phyloP scores from a whole-genome alignment of 2,113 vertebrate genomes.

The Hypomesus transpacificus region DNA sequence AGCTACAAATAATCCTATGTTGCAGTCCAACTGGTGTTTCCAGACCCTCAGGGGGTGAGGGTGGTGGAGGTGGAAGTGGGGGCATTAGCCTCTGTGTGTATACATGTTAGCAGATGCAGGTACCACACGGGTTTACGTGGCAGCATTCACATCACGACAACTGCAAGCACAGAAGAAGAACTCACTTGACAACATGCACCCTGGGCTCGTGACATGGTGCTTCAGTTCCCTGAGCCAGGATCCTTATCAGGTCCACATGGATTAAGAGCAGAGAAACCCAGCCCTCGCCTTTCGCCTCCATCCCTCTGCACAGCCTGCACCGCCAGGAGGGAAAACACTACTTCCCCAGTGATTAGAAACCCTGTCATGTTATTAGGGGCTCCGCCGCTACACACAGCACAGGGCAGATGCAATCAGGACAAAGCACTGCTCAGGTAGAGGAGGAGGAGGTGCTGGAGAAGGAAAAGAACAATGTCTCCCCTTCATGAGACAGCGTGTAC shows the following conservation, averaged over 20 bases:
- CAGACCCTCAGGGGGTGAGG: constrained; percentile 38
- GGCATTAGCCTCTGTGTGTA: constrained; percentile 60
- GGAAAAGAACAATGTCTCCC: constrained; percentile 18
- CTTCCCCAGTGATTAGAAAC: constrained; percentile 53
- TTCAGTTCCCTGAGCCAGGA: constrained; percentile 37
- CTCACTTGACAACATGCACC: constrained; percentile 34
- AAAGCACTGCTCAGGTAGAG: constrained; percentile 35
- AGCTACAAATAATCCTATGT: constrained; percentile 48
- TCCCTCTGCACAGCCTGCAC: constrained; percentile 53
- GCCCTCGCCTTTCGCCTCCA: constrained; percentile 26
- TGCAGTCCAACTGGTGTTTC: constrained; percentile 56
- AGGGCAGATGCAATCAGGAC: constrained; percentile 39
- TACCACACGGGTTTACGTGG: constrained; percentile 10
- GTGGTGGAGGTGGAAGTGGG: constrained; percentile 32
- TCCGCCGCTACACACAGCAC: constrained; percentile 10
- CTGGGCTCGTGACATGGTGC: constrained; percentile 30
- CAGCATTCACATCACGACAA: constrained; percentile 29
- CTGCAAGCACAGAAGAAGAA: constrained; percentile 1
- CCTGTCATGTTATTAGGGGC: constrained; percentile 40
- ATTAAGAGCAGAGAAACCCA: constrained; percentile 57
- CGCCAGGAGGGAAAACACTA: constrained; percentile 20
- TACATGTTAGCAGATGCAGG: background rate
- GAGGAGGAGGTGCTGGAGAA: background rate
- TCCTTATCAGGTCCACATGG: constrained; percentile 64
- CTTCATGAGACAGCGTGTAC: constrained; percentile 28